Evolutionary conservation across 2,888 invertebrate species (phyloP), one percentile per base, ranked within the genome.

Genomic region (Drosophila emarginata): DNA sequence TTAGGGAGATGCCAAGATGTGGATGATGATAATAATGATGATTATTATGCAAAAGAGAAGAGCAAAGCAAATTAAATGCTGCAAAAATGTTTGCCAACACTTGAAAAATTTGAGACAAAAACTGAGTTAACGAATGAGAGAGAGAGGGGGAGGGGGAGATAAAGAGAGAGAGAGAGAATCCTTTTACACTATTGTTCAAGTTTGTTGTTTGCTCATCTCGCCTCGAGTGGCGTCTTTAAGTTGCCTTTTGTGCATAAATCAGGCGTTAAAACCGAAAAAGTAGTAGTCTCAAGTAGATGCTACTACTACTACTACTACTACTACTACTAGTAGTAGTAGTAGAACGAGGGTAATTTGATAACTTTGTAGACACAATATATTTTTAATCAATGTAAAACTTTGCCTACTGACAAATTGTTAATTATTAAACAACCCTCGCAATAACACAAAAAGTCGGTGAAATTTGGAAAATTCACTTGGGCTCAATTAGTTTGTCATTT

Each of bases 21-120:
- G 12, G 12, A 21, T 45, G 45, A 45, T 21, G 21, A 45, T 45
- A 45, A 45, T 45, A 14, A 58, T 73, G 71, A 74, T 80, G 80
- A 82, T 82, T 82, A 85, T 80, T 85, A 82, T 85, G 86, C 86
- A 77, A 66, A 77, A 74, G 72, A 70, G 51, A 36, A 58, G 63
- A 14, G 18, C 45, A 59, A 40, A 32, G 61, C 81, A 75, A 75
- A 84, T 82, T 80, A 82, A 82, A 85, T 77, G 73, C 83, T 68
- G 64, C 76, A 79, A 82, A 80, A 69, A 76, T 76, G 80, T 79
- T 79, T 78, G 71, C 73, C 53, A 61, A 52, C 77, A 74, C 77
- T 77, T 37, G 4, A 15, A 45, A 45, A 45, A 32, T 32, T 45
- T 45, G 36, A n/a, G 14, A 37, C 12, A 37, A 18, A 39, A 18